phyloP scores from a whole-genome alignment of 2,113 vertebrate genomes.

The Syngnathus floridae region DNA sequence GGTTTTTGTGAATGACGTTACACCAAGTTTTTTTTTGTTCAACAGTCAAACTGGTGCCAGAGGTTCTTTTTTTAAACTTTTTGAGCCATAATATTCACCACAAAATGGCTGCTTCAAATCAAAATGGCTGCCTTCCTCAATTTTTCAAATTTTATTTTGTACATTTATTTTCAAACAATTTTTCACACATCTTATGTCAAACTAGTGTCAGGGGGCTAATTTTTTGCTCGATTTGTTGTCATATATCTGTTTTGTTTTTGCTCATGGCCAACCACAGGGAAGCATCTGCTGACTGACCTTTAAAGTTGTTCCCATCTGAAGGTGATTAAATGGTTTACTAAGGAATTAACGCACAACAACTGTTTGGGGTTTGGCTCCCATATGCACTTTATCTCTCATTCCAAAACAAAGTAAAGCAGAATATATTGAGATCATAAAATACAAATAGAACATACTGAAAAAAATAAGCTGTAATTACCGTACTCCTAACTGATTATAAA shows the following conservation, averaged over 20 bases:
- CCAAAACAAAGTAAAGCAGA: background rate
- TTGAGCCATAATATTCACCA: background rate
- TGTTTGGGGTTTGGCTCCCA: constrained; percentile 4
- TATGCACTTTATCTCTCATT: background rate
- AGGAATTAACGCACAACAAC: constrained; percentile 1
- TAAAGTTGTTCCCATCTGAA: constrained; percentile 4
- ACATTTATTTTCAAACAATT: too few species aligned
- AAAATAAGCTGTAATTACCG: background rate
- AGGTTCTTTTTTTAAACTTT: background rate
- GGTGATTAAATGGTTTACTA: background rate
- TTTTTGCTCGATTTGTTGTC: background rate
- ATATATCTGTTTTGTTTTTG: background rate
- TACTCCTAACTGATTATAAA: too few species aligned
- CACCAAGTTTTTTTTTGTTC: background rate
- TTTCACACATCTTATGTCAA: too few species aligned
- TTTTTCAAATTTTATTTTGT: background rate
- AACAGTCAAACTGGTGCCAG: background rate
- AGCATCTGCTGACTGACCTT: constrained; percentile 3
- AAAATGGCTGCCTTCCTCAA: background rate
- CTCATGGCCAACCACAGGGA: background rate
- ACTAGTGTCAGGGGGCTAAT: too few species aligned
- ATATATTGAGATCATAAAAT: background rate
- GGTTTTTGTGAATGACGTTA: background rate
- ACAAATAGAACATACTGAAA: background rate
- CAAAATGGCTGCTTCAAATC: background rate